Conservation (phyloP, 1,140 invertebrate species). For the Panagrolaimus sp. region DNA sequence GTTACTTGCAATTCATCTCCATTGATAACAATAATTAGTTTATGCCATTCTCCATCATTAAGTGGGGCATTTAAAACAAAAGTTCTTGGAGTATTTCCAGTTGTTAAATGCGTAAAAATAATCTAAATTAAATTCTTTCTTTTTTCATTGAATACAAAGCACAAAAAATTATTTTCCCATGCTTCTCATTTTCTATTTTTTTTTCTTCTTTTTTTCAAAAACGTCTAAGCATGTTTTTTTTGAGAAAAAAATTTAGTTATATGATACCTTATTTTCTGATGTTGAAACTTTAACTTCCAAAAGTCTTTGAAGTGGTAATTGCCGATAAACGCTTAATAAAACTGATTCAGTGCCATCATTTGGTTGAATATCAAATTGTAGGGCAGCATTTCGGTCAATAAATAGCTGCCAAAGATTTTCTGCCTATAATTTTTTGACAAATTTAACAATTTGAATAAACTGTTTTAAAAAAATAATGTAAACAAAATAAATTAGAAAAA, state of each 20-base stretch:
- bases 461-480: no score
- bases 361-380: constrained; percentile 14
- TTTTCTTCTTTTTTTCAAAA: background rate
- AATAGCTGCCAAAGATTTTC: constrained; percentile 15
- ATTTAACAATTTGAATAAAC: no score
- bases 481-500: no score
- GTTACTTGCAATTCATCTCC: constrained; percentile 9
- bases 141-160: no score
- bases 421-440: background rate
- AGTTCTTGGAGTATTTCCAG: background rate
- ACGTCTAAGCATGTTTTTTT: background rate
- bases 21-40: constrained; percentile 17
- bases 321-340: constrained; percentile 11
- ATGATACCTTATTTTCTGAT: constrained; percentile 2
- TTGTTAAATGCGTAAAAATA: constrained; percentile 16
- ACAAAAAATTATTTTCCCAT: no score
- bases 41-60: constrained; percentile 16
- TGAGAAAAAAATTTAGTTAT: background rate
- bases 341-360: background rate
- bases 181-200: background rate
- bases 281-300: constrained; percentile 1
- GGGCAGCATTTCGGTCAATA: constrained; percentile 7
- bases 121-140: background rate
- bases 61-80: constrained; percentile 10
- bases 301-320: background rate